A percentile compares a stretch with the other conserved stretches of the same genome.
Evolutionary conservation across 2,888 invertebrate species (phyloP).

Genomic region (Pseudococcus longispinus): DNA sequence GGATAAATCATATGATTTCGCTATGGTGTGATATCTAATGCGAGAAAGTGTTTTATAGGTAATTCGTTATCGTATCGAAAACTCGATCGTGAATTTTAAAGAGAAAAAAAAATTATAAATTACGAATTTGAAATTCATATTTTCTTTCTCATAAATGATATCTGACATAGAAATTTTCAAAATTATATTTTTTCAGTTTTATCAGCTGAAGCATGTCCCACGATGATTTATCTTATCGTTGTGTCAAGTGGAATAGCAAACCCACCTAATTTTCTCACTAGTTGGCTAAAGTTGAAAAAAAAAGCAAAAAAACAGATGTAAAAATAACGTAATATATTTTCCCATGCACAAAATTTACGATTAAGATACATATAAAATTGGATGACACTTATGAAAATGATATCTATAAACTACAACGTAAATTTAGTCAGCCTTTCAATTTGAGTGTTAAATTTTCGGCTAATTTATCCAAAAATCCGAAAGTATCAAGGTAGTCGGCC

Average conservation of each 20-base stretch:
- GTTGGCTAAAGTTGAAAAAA: not conserved
- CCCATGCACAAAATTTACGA: conserved; percentile 28
- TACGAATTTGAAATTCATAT: not conserved
- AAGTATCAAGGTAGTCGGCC: conserved; percentile 92
- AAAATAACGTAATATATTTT: not conserved
- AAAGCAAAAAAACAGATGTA: not conserved
- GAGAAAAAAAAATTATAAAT: not conserved
- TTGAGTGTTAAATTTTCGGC: conserved; percentile 84
- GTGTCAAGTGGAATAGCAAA: not conserved
- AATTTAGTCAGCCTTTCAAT: conserved; percentile 61
- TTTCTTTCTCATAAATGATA: not conserved
- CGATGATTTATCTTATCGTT: conserved; percentile 1
- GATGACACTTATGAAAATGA: conserved; percentile 17
- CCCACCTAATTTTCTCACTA: not conserved
- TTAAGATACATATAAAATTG: not conserved
- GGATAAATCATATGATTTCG: not conserved
- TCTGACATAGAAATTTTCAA: not conserved
- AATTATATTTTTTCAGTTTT: not conserved
- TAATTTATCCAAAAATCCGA: conserved; percentile 94
- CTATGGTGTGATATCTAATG: not conserved
- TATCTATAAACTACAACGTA: conserved; percentile 44
- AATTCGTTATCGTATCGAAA: not conserved
- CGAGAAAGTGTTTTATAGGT: not conserved
- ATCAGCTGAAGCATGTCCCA: not conserved
- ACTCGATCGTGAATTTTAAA: not conserved